phyloP scores from a whole-genome alignment of 2,888 invertebrate species.

The Suillia variegata region DNA sequence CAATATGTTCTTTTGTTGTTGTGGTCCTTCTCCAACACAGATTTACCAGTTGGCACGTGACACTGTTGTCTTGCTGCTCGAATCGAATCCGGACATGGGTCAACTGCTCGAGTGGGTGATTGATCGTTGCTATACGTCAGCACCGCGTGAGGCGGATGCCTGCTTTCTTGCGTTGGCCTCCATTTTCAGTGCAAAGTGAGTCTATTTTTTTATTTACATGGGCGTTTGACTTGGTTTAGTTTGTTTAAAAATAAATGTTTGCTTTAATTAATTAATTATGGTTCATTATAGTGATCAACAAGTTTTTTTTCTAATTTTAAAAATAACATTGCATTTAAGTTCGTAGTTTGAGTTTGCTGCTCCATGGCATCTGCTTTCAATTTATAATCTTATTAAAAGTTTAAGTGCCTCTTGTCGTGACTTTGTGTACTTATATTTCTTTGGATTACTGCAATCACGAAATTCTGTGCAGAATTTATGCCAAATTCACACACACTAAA shows the following conservation, averaged over 20 bases:
- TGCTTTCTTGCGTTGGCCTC: constrained; percentile 96
- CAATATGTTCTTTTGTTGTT: neutral
- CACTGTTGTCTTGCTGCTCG: constrained; percentile 89
- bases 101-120: constrained; percentile 96
- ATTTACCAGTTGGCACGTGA: constrained; percentile 90
- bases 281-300: no score
- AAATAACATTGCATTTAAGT: constrained; percentile 27
- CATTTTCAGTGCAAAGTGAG: constrained; percentile 92
- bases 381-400: constrained; percentile 8
- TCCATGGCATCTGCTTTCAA: no score
- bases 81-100: constrained; percentile 93
- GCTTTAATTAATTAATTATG: no score
- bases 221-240: constrained; percentile 27
- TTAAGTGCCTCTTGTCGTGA: constrained; percentile 37
- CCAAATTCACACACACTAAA: no score
- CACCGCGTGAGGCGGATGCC: constrained; percentile 89
- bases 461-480: no score
- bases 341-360: neutral
- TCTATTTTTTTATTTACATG: constrained; percentile 14
- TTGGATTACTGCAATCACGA: no score
- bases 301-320: no score
- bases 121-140: constrained; percentile 94
- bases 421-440: constrained; percentile 29
- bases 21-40: constrained; percentile 61
- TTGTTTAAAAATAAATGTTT: neutral